Evolutionary conservation across 2,113 vertebrate species (phyloP).

Genomic region (Clarias macrocephalus): DNA sequence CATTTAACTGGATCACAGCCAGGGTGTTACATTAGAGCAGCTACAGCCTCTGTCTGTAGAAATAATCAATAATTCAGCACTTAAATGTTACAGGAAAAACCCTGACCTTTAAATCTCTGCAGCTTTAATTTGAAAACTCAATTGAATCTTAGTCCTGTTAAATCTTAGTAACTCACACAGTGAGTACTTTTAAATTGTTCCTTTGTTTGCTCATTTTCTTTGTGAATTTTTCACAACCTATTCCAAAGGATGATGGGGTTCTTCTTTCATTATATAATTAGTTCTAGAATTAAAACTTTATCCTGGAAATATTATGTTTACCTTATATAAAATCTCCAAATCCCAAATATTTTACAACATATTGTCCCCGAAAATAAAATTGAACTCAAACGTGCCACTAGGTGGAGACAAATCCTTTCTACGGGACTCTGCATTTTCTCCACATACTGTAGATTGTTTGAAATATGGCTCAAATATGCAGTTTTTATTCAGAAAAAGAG

Average conservation of each 20-base stretch:
- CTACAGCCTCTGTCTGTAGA: conserved; percentile 28
- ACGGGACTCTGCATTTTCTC: background rate
- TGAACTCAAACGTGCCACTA: background rate
- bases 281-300: background rate
- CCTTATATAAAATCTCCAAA: background rate
- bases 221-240: background rate
- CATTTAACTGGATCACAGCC: conserved; percentile 31
- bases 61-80: conserved; percentile 27
- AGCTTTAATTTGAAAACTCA: background rate
- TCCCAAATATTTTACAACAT: background rate
- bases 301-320: background rate
- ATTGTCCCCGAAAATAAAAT: background rate
- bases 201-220: background rate
- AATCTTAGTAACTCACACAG: too few relatives aligned
- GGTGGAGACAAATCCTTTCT: conserved; percentile 40
- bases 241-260: background rate
- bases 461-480: background rate
- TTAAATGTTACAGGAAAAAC: conserved; percentile 27
- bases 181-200: background rate
- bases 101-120: background rate
- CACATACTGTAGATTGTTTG: background rate
- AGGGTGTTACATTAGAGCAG: conserved; percentile 34
- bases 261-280: background rate
- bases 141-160: background rate
- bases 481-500: background rate